Evolutionary conservation across 2,888 invertebrate genomes (phyloP), one percentile per base, ranked within the genome.

Genomic region (Thelaira solivaga): DNA sequence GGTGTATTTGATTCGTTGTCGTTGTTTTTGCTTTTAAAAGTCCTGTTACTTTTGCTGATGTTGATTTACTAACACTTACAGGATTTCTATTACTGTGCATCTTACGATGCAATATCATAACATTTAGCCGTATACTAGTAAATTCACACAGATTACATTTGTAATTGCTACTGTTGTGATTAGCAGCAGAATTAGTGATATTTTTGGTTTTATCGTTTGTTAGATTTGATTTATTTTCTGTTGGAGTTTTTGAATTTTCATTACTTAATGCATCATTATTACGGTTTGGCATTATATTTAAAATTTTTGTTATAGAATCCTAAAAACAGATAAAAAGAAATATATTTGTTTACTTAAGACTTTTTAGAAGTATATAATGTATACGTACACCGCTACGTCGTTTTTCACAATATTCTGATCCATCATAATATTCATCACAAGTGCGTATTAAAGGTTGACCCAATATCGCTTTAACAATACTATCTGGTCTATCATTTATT

Each of bases 21-120:
- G 53, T 47, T 39, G 59, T 7, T 36, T 45, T 51, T 34, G 16
- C 10, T 13, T 6, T 41, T n/a, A n/a, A n/a, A n/a, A n/a, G n/a
- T n/a, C n/a, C n/a, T n/a, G 34, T 26, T 16, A 43, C 34, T 47
- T 62, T 29, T 4, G 47, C 20, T 39, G 29, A 16, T 22, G 45
- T 31, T 22, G 45, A n/a, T 36, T 16, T 41, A 26, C 24, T 39
- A 24, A 76, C 47, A 22, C 55, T 67, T 5, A 61, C 22, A 20
- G 74, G 59, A 47, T 77, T 81, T 61, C 92, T 74, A 39, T 77
- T 77, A 18, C 53, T 91, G 84, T 95, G 95, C 81, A 91, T 91
- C 89, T 93, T 94, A 75, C 92, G 92, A 85, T 95, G 95, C 80
- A 93, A 88, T 79, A 94, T 92, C 84, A 95, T 91, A 45, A 94